Evolutionary conservation across 2,113 vertebrate genomes (phyloP), one percentile per base, ranked within the genome.

Genomic region (Neopipo cinnamomea): DNA sequence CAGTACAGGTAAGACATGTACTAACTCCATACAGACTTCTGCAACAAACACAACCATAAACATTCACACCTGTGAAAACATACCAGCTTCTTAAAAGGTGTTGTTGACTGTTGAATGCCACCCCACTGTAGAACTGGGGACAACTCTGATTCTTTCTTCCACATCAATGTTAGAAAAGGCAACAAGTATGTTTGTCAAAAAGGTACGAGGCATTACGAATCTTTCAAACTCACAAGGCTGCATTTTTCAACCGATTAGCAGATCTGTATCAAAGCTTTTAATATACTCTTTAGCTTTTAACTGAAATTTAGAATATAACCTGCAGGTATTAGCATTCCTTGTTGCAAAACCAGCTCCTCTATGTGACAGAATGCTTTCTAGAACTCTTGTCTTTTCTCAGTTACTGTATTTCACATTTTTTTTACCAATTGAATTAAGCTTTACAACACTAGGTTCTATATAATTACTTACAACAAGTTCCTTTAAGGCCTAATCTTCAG

Each of bases 21-120:
- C 1, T 2, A 78, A 56, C 56, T 44, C 72, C n/a, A 12, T 6
- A 37, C 0, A 20, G 33, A 31, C 25, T 55, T 39, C 27, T 46
- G 17, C 33, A 71, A 87, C 12, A 35, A 73, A 63, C n/a, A 63
- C 42, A 49, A 35, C 1, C 67, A 37, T 8, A 15, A 55, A 61
- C 7, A 24, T 17, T 55, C 22, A 20, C 0, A 0, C 0, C 1
- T 8, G 6, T 1, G 6, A 47, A 78, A 87, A 70, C 42, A 49
- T 8, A 50, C 0, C 0, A 23, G 17, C 25, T 66, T 85, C 85
- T 33, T 21, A 8, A n/a, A 37, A 42, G 33, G 24, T 66, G 63
- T 27, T 37, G 39, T 2, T n/a, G 56, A n/a, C 73, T 37, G 21
- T 3, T 79, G 49, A 76, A 71, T 41, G 37, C 30, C 17, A 37